Evolutionary conservation across 30 jellyfish, hydroid and myxozoan genomes (phyloP).

Genomic region (Hydractinia echinata): DNA sequence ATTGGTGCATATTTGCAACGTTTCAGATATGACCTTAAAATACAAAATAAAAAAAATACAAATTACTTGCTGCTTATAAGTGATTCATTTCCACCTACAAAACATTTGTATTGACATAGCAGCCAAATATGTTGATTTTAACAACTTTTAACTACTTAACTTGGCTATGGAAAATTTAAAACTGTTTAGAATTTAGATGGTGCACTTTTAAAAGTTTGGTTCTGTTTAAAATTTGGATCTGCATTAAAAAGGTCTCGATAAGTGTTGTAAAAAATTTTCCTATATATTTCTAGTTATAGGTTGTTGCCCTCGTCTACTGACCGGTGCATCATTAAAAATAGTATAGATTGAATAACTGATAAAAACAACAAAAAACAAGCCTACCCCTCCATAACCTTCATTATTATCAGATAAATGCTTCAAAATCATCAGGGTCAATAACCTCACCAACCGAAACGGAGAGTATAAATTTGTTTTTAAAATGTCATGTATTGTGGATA

Average conservation of each 20-base stretch:
- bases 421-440: conserved; percentile 8
- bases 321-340: too few species aligned
- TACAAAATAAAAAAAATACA: background rate
- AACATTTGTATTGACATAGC: background rate
- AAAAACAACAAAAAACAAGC: too few species aligned
- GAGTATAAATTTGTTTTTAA: background rate
- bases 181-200: too few species aligned
- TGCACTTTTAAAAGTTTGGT: too few species aligned
- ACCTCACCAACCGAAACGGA: background rate
- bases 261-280: too few species aligned
- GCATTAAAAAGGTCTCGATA: too few species aligned
- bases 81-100: too few species aligned
- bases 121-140: background rate
- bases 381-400: too few species aligned
- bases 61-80: background rate
- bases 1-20: conserved; percentile 36
- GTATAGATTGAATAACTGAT: too few species aligned
- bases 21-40: background rate
- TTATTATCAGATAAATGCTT: background rate
- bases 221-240: too few species aligned
- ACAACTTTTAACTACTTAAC: background rate
- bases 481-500: background rate
- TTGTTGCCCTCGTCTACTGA: too few species aligned
- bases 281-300: too few species aligned
- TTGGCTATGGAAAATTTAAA: background rate